phyloP scores from a whole-genome alignment of 2,888 invertebrate genomes.

The Apoda limacodes region DNA sequence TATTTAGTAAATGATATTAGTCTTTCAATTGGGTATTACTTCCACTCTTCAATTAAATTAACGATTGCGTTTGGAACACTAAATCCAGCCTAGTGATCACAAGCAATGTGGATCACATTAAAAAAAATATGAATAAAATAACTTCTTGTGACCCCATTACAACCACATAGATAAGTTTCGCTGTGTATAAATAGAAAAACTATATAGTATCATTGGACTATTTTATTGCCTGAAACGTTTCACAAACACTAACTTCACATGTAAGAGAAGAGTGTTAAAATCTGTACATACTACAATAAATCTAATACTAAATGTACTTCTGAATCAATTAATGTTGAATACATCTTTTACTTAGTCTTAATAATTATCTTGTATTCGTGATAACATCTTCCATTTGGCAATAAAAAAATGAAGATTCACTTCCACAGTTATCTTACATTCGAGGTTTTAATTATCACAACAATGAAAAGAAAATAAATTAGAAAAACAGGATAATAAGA shows the following conservation, averaged over 20 bases:
- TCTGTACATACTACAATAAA: conserved; percentile 58
- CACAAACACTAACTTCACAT: conserved; percentile 56
- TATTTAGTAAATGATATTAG: no score
- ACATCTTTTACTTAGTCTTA: no score
- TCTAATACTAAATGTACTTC: conserved; percentile 60
- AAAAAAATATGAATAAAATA: no score
- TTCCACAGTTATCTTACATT: conserved; percentile 54
- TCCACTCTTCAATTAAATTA: no score
- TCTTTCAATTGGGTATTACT: no score
- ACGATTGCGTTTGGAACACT: no score
- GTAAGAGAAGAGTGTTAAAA: conserved; percentile 45
- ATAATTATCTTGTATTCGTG: no score
- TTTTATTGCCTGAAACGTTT: conserved; percentile 69
- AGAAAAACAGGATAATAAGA: conserved; percentile 49
- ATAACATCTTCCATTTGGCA: conserved; percentile 29
- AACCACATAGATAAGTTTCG: no score
- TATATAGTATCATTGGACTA: conserved; percentile 48
- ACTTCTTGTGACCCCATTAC: no score
- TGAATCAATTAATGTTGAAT: conserved; percentile 37
- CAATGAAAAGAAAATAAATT: conserved; percentile 52
- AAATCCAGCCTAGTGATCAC: no score
- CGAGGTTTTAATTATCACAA: conserved; percentile 61
- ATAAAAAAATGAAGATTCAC: conserved; percentile 47
- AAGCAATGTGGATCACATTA: no score
- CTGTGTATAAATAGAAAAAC: conserved; percentile 25